Evolutionary conservation across 2,888 invertebrate genomes (phyloP).

Genomic region (Caenorhabditis zanzibari): DNA sequence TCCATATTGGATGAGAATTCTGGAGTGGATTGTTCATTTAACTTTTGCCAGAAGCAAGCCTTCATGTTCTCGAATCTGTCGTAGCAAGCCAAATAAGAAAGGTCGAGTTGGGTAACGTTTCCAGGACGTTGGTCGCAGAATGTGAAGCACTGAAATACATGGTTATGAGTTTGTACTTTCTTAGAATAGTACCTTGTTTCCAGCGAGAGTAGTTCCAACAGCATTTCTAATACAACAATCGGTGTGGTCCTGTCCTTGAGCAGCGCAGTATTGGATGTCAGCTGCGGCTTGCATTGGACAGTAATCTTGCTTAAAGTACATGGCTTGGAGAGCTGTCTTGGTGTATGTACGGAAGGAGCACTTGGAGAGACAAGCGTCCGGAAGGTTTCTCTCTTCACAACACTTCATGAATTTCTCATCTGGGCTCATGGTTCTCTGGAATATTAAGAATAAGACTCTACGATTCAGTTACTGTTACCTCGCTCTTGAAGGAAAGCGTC

Average conservation of each 20-base stretch:
- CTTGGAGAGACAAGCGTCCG: conserved; percentile 81
- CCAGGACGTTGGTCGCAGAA: conserved; percentile 80
- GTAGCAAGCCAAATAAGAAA: conserved; percentile 76
- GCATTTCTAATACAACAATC: conserved; percentile 75
- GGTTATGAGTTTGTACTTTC: not conserved
- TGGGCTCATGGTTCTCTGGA: conserved; percentile 70
- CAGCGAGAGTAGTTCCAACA: conserved; percentile 77
- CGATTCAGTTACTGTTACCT: conserved; percentile 1
- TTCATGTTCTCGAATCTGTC: conserved; percentile 79
- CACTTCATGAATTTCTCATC: conserved; percentile 82
- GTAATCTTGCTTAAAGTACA: conserved; percentile 82
- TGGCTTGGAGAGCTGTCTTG: conserved; percentile 80
- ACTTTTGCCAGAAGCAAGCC: conserved; percentile 77
- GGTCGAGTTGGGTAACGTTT: conserved; percentile 78
- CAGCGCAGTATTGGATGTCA: conserved; percentile 82
- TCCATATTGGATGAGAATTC: conserved; percentile 65
- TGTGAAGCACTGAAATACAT: conserved; percentile 71
- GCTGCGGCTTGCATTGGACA: conserved; percentile 83
- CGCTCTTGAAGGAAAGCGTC: conserved; percentile 54
- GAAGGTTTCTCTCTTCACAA: conserved; percentile 81
- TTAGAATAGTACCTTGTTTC: conserved; percentile 60
- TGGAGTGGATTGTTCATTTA: conserved; percentile 58
- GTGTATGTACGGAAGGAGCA: conserved; percentile 81
- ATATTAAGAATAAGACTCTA: not conserved
- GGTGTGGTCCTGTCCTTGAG: conserved; percentile 76